A percentile compares a stretch with the other conserved stretches of the same genome.
phyloP scores from a whole-genome alignment of 2,797 vertebrate genomes.

The Eutrigla gurnardus region DNA sequence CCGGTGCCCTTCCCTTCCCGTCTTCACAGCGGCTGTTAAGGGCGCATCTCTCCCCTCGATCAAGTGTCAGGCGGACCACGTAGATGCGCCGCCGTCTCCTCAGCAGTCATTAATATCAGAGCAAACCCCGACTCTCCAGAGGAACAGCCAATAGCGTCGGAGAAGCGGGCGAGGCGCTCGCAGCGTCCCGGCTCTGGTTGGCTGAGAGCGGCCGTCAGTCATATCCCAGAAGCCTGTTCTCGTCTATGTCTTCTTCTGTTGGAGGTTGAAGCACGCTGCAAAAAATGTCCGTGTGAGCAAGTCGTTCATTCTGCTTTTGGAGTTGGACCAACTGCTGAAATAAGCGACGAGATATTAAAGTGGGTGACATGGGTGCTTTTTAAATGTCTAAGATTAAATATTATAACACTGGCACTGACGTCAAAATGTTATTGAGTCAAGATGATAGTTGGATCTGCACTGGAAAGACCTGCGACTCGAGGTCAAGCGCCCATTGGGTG shows the following conservation, averaged over 20 bases:
- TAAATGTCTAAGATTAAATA: background rate
- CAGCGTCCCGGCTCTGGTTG: constrained; percentile 86
- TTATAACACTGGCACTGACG: too few species aligned
- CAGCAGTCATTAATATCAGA: constrained; percentile 90
- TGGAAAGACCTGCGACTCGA: background rate
- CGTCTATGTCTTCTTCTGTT: constrained; percentile 71
- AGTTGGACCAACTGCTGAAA: background rate
- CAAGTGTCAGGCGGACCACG: constrained; percentile 86
- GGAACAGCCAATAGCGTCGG: constrained; percentile 85
- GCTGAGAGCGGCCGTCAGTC: constrained; percentile 84
- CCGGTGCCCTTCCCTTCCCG: constrained; percentile 75
- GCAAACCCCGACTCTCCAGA: constrained; percentile 85
- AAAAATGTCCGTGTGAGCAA: constrained; percentile 59
- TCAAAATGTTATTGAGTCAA: background rate
- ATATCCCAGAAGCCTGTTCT: constrained; percentile 75
- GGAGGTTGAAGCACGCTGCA: constrained; percentile 74
- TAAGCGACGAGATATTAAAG: background rate
- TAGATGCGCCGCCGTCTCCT: constrained; percentile 91
- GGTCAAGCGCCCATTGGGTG: background rate
- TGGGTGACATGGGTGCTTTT: background rate
- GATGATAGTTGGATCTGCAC: background rate
- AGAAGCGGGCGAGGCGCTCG: constrained; percentile 78
- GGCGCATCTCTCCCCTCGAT: constrained; percentile 87
- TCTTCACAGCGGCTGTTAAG: constrained; percentile 86
- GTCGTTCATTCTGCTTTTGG: background rate